A percentile compares a stretch with the other conserved stretches of the same genome.
Evolutionary conservation across 2,888 invertebrate genomes (phyloP).

Genomic region (Pseudococcus viburni): DNA sequence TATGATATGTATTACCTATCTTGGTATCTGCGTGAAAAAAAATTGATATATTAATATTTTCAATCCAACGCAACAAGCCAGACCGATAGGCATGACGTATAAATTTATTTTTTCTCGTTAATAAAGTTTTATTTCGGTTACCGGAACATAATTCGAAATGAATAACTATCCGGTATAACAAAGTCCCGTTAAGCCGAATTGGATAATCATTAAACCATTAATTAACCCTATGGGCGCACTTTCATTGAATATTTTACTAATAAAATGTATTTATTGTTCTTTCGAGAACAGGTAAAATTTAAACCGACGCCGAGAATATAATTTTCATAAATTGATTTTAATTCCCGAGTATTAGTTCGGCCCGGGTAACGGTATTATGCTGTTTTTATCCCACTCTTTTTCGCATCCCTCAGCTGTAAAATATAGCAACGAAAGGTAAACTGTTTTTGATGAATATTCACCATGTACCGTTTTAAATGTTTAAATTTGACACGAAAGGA

Average conservation of each 20-base stretch:
- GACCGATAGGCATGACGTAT: background rate
- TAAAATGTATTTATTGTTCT: conserved; percentile 41
- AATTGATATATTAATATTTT: conserved; percentile 9
- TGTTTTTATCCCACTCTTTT: conserved; percentile 14
- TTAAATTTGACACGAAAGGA: conserved; percentile 6
- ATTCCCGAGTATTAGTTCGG: conserved; percentile 38
- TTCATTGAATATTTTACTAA: conserved; percentile 34
- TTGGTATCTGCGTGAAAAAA: conserved; percentile 22
- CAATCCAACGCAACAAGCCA: background rate
- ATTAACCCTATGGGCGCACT: conserved; percentile 49
- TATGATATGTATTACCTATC: background rate
- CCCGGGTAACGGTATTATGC: background rate
- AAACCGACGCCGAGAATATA: conserved; percentile 17
- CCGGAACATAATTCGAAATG: conserved; percentile 20
- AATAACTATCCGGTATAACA: conserved; percentile 13
- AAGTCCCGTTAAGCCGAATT: conserved; percentile 36
- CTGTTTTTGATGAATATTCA: conserved; percentile 23
- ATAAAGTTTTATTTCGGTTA: conserved; percentile 18
- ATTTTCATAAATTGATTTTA: conserved; percentile 53
- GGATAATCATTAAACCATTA: conserved; percentile 45
- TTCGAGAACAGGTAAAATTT: conserved; percentile 53
- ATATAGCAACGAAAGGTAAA: background rate
- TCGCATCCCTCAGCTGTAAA: background rate
- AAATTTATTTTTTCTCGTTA: conserved; percentile 27
- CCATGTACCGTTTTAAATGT: background rate